Percentiles rank a stretch among this genome's conserved stretches.
These are phyloP conservation scores for Bemisia tabaci DNA, from an alignment of 1,140 invertebrate species.

Conservation along the genomic window DNA sequence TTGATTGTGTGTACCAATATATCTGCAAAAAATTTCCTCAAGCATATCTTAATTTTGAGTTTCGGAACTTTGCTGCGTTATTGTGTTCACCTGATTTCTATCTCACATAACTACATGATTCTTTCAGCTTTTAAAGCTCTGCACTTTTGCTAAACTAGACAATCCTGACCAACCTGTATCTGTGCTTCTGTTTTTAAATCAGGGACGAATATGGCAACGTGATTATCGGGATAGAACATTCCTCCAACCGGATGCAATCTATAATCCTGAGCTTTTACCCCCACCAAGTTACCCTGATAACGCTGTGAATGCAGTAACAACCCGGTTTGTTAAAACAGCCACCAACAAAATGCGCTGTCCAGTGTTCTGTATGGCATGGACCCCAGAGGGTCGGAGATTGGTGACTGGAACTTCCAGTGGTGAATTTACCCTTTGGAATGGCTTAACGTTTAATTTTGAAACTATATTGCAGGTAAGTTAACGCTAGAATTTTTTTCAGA, in stretches of 20 bases:
- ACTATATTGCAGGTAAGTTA: constrained; percentile 87
- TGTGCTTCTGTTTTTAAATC: constrained; percentile 24
- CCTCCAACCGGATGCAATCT: constrained; percentile 83
- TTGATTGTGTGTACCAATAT: no score
- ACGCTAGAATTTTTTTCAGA: neutral
- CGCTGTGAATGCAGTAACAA: constrained; percentile 93
- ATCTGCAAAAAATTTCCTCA: no score
- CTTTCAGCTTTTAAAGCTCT: no score
- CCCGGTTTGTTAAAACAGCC: constrained; percentile 92
- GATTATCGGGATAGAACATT: constrained; percentile 74
- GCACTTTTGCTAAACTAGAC: no score
- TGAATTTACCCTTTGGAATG: constrained; percentile 99
- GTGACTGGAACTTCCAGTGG: constrained; percentile 98
- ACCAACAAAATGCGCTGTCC: constrained; percentile 99
- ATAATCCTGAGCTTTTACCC: constrained; percentile 73
- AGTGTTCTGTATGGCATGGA: constrained; percentile 98
- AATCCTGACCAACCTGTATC: no score
- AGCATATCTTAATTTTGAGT: no score
- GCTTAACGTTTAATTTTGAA: constrained; percentile 99
- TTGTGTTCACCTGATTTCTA: no score
- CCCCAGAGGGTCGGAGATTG: constrained; percentile 90
- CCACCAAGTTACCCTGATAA: constrained; percentile 83
- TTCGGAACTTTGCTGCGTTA: no score
- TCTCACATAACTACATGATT: no score
- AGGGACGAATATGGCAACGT: constrained; percentile 86